Conservation (phyloP, 2,888 invertebrate species). For the Pyrrhopygopsis socrates region DNA sequence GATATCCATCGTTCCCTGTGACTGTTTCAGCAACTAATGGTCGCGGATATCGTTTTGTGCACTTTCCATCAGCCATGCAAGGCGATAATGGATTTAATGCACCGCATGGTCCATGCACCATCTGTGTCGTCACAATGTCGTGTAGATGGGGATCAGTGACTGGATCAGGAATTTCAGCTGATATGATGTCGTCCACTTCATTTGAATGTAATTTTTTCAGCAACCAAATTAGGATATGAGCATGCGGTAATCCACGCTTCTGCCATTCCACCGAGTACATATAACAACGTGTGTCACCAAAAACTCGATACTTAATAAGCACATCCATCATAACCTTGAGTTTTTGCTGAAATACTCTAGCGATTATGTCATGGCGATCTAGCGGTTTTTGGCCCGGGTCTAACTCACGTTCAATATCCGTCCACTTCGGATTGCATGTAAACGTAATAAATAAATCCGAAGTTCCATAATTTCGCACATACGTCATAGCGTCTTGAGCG, state of each 20-base stretch:
- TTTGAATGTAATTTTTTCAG: too few relatives aligned
- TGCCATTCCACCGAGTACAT: conserved; percentile 46
- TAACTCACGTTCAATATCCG: not conserved
- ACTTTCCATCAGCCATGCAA: not conserved
- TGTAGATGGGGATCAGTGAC: too few relatives aligned
- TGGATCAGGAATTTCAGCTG: too few relatives aligned
- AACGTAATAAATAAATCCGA: not conserved
- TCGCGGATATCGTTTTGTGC: too few relatives aligned
- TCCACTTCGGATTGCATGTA: not conserved
- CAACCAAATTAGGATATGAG: too few relatives aligned
- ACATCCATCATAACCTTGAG: too few relatives aligned
- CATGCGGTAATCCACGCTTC: conserved; percentile 23
- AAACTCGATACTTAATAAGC: too few relatives aligned
- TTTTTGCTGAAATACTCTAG: not conserved
- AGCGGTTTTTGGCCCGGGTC: not conserved
- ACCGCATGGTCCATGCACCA: not conserved
- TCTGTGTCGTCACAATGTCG: not conserved
- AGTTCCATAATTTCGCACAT: not conserved
- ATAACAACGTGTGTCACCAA: conserved; percentile 43
- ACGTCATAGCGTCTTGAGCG: not conserved
- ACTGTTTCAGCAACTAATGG: too few relatives aligned
- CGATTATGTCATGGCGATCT: not conserved
- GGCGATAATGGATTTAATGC: not conserved
- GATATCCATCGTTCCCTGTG: too few relatives aligned
- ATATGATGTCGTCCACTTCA: too few relatives aligned